These are phyloP conservation scores for Otus scops DNA, from an alignment of 2,797 vertebrate species.

Conservation along the genomic window DNA sequence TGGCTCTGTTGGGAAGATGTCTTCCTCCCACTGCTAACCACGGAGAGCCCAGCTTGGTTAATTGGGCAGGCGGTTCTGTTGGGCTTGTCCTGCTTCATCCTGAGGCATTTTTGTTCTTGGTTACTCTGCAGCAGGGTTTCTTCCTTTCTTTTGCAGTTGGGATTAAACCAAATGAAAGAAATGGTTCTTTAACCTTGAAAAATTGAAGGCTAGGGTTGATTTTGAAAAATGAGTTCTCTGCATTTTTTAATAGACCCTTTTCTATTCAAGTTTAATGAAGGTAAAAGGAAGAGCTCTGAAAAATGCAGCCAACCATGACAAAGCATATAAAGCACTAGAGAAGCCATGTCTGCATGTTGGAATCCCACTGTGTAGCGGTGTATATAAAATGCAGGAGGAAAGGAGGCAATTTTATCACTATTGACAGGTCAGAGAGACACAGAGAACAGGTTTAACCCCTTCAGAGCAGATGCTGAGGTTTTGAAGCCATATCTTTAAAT, in stretches of 20 bases:
- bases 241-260: slow-evolving; percentile 28
- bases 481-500: neutral
- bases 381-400: neutral
- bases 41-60: neutral
- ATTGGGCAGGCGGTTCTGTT: neutral
- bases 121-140: neutral
- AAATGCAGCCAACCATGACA: slow-evolving; percentile 23
- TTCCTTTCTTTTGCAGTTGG: neutral
- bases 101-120: neutral
- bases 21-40: neutral
- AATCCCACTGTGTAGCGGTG: neutral
- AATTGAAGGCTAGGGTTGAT: neutral
- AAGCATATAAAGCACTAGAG: neutral
- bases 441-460: neutral
- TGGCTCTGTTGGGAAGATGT: neutral
- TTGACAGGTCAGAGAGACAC: neutral
- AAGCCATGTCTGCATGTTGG: neutral
- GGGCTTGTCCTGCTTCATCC: neutral
- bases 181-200: neutral
- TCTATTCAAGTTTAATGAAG: slow-evolving; percentile 48
- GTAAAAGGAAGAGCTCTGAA: slow-evolving; percentile 25
- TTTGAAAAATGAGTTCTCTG: slow-evolving; percentile 19
- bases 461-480: neutral
- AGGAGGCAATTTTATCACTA: neutral
- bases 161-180: neutral